Conservation (phyloP, 2,797 vertebrate genomes). For the Salmo trutta region DNA sequence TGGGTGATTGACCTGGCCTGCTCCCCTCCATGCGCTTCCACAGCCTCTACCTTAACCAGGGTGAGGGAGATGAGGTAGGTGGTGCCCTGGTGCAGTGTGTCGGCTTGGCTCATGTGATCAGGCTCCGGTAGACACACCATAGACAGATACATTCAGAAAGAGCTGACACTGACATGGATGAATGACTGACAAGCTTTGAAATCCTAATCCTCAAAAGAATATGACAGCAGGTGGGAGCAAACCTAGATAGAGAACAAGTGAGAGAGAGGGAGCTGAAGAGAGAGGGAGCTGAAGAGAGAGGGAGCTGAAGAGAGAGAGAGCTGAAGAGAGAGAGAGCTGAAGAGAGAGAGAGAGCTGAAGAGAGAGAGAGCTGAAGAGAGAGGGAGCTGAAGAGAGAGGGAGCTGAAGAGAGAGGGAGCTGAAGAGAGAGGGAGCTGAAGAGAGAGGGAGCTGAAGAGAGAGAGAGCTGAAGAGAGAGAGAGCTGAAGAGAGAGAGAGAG, state of each 20-base stretch:
- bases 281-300: background rate
- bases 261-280: background rate
- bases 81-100: conserved; percentile 89
- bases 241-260: conserved; percentile 18
- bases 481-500: no score
- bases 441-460: no score
- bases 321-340: conserved; percentile 1
- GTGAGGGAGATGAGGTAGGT: conserved; percentile 98
- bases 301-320: background rate
- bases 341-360: conserved; percentile 25
- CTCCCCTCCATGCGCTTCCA: conserved; percentile 77
- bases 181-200: conserved; percentile 4
- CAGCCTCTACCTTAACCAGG: conserved; percentile 93
- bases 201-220: background rate
- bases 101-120: conserved; percentile 89
- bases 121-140: conserved; percentile 64
- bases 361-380: conserved; percentile 16
- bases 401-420: no score
- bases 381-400: background rate
- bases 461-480: no score
- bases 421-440: no score
- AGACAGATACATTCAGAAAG: conserved; percentile 55
- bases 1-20: conserved; percentile 56
- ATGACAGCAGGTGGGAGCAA: background rate
- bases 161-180: conserved; percentile 18